Evolutionary conservation across 2,888 invertebrate genomes (phyloP).

Genomic region (Crepidodera aurea): DNA sequence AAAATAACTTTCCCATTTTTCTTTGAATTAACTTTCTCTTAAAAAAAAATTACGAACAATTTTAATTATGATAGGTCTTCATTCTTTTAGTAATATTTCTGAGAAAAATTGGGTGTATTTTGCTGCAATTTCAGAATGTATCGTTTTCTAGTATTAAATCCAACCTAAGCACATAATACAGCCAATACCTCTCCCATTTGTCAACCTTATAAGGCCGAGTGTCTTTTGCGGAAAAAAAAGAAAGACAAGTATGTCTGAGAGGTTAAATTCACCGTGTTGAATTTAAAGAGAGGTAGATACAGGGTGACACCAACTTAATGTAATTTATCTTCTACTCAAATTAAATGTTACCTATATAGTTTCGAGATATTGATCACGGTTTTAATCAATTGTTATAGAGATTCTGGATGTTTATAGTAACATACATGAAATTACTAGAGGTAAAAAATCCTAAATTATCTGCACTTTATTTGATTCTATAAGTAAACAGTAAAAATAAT

Average conservation of each 20-base stretch:
- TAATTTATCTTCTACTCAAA: too few relatives aligned
- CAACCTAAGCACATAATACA: slow-evolving; percentile 16
- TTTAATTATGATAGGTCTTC: neutral
- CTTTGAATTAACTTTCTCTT: too few relatives aligned
- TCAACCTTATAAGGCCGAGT: slow-evolving; percentile 28
- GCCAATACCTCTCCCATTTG: slow-evolving; percentile 27
- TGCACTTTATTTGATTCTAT: too few relatives aligned
- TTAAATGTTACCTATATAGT: too few relatives aligned
- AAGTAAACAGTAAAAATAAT: too few relatives aligned
- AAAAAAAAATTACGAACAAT: neutral
- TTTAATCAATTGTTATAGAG: too few relatives aligned
- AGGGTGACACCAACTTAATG: neutral
- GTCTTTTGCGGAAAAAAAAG: slow-evolving; percentile 21
- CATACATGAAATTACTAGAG: too few relatives aligned
- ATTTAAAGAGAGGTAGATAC: slow-evolving; percentile 13
- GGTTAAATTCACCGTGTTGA: slow-evolving; percentile 14
- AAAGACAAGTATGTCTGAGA: slow-evolving; percentile 18
- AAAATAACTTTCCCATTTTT: too few relatives aligned
- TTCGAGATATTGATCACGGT: too few relatives aligned
- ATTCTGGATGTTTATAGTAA: too few relatives aligned
- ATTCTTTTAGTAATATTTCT: slow-evolving; percentile 9
- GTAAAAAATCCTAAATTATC: too few relatives aligned
- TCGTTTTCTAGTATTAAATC: slow-evolving; percentile 15
- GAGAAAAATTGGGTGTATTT: slow-evolving; percentile 17
- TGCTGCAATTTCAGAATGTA: slow-evolving; percentile 10